Evolutionary conservation across 2,113 vertebrate genomes (phyloP).

Genomic region (Drymodes brunneopygia): DNA sequence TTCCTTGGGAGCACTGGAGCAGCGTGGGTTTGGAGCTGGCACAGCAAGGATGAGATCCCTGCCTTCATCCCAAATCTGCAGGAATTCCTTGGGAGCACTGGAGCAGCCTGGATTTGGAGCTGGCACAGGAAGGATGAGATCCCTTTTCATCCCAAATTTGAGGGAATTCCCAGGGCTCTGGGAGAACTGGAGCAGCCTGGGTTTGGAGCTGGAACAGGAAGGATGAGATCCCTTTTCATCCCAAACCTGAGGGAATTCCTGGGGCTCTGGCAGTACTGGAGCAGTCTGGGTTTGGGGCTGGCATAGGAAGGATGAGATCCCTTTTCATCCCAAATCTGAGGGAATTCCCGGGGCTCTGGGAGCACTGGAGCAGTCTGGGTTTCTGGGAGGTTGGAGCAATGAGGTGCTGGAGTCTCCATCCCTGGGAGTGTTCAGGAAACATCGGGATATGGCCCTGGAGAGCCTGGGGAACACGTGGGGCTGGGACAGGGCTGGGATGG

Average conservation of each 20-base stretch:
- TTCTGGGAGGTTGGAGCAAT: neutral
- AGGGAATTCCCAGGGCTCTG: too few relatives aligned
- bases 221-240: too few relatives aligned
- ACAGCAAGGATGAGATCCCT: rapidly evolving
- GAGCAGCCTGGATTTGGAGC: too few relatives aligned
- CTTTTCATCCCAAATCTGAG: rapidly evolving
- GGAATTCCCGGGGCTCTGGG: neutral
- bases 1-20: too few relatives aligned
- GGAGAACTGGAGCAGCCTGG: too few relatives aligned
- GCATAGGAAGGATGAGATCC: rapidly evolving
- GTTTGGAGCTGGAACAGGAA: too few relatives aligned
- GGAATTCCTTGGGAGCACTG: too few relatives aligned
- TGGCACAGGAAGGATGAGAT: too few relatives aligned
- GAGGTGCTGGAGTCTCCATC: neutral
- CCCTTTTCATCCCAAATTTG: too few relatives aligned
- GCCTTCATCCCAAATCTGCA: rapidly evolving
- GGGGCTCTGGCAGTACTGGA: too few relatives aligned
- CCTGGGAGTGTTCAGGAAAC: rapidly evolving
- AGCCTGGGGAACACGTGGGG: neutral
- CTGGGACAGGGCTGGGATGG: neutral
- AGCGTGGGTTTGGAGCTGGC: neutral
- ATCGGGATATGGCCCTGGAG: rapidly evolving
- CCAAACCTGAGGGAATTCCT: too few relatives aligned
- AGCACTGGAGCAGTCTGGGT: neutral
- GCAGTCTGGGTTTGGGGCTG: neutral